phyloP scores from a whole-genome alignment of 92 coral and sea anemone genomes.

The Siderastrea siderea region DNA sequence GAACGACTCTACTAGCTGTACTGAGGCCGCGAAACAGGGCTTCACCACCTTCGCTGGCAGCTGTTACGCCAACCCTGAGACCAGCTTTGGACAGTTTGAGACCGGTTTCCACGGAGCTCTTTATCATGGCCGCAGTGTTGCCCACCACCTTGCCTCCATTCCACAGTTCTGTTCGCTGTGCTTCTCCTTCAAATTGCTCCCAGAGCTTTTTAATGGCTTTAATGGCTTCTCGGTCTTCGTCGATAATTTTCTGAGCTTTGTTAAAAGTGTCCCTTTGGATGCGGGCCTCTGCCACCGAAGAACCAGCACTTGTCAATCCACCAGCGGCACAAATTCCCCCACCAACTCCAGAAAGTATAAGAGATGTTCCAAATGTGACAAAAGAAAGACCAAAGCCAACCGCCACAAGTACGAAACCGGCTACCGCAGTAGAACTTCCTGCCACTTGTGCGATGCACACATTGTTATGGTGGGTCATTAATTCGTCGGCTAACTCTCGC shows the following conservation, averaged over 20 bases:
- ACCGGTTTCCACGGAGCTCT: not conserved
- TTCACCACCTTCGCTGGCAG: slow-evolving; percentile 4
- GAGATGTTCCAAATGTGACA: slow-evolving; percentile 30
- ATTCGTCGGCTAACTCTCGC: slow-evolving; percentile 8
- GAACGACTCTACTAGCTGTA: not conserved
- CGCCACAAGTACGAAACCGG: not conserved
- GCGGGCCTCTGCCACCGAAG: not conserved
- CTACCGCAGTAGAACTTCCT: slow-evolving; percentile 18
- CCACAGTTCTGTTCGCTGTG: not conserved
- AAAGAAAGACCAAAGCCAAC: slow-evolving; percentile 24
- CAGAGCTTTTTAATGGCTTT: slow-evolving; percentile 15
- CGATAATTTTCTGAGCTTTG: slow-evolving; percentile 12
- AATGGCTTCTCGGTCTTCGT: slow-evolving; percentile 20
- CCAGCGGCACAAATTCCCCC: slow-evolving; percentile 35
- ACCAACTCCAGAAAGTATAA: slow-evolving; percentile 30
- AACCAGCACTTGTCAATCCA: slow-evolving; percentile 33
- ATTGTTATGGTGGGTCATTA: slow-evolving; percentile 24
- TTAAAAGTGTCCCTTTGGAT: not conserved
- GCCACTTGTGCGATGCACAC: slow-evolving; percentile 24
- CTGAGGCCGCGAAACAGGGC: slow-evolving; percentile 31
- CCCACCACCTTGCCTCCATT: not conserved
- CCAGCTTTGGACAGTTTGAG: not conserved
- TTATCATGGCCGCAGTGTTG: not conserved
- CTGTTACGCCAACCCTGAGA: not conserved
- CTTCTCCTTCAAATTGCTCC: not conserved